Percentiles rank a stretch among this genome's conserved stretches.
Conservation (phyloP, 2,797 vertebrate genomes). For the Strix occidentalis region DNA sequence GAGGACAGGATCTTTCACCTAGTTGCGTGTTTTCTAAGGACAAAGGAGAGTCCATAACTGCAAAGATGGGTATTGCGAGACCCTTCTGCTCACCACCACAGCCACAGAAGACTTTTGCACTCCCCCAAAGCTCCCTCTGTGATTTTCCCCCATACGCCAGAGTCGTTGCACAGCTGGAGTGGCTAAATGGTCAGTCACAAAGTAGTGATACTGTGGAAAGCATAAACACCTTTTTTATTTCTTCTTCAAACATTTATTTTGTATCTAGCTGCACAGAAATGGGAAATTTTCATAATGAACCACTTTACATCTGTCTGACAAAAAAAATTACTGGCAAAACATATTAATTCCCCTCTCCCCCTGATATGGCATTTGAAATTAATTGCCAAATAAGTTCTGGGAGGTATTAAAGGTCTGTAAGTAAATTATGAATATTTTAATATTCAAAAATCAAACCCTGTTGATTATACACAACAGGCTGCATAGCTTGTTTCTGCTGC, state of each 20-base stretch:
- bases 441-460: constrained; percentile 9
- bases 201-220: background rate
- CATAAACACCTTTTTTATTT: background rate
- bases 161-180: accelerated
- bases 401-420: background rate
- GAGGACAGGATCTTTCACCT: background rate
- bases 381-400: background rate
- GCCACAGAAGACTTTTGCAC: background rate
- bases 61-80: accelerated
- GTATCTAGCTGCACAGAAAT: background rate
- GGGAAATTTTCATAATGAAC: background rate
- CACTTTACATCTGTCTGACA: background rate
- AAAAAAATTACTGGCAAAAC: background rate
- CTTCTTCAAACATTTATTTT: background rate
- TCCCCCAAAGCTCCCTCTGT: background rate
- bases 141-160: accelerated
- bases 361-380: background rate
- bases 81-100: background rate
- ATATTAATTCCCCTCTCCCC: background rate
- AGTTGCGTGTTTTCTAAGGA: background rate
- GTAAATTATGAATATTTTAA: constrained; percentile 9
- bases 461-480: background rate
- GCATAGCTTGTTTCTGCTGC: background rate
- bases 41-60: background rate
- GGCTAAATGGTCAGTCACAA: background rate